Base-by-base conservation (phyloP, 2,888 invertebrate genomes). In the Slavum lentiscoides region DNA sequence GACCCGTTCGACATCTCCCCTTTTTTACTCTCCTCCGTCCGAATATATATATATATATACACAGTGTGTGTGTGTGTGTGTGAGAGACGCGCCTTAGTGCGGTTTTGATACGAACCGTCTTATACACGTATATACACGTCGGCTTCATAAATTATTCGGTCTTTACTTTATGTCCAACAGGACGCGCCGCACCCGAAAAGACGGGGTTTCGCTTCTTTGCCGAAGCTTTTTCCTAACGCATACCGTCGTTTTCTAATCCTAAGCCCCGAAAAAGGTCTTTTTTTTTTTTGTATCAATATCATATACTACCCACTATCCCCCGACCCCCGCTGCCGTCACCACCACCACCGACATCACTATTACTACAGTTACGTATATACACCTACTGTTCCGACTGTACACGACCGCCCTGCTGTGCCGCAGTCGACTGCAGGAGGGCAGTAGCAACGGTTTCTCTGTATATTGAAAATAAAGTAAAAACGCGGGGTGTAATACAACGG, bases 71-170 rank as follows among this genome's bases (percentile, higher is more conserved):
- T 66, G 37, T 66, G 19, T 55, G 17, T 5, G 30, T 30, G 30
- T 30, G 30, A 2, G 30, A 30, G 43, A 43, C 43, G 9, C n/a
- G 53, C 49, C 74, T 68, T 43, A 61, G 17, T 64, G 70, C 23
- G 70, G 69, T 70, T 77, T 77, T 55, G 53, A 70, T 77, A 70
- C 62, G 61, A 69, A 62, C 39, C 37, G 21, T 69, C 68, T 69
- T 23, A 53, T 70, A 62, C 53, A 68, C 61, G 61, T 53, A 73
- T 43, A 23, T 43, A 43, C 43, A 43, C 23, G 53, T 0, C 43
- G 23, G 19, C 53, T 80, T 80, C 72, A 80, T 80, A 80, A 80
- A 80, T 80, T 80, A 80, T 80, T 80, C 72, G 80, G 55, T 80
- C 55, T 72, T 80, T 80, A 70, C 80, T 80, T 80, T 64, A 72